phyloP scores from a whole-genome alignment of 2,888 invertebrate species.

The Aricia artaxerxes region DNA sequence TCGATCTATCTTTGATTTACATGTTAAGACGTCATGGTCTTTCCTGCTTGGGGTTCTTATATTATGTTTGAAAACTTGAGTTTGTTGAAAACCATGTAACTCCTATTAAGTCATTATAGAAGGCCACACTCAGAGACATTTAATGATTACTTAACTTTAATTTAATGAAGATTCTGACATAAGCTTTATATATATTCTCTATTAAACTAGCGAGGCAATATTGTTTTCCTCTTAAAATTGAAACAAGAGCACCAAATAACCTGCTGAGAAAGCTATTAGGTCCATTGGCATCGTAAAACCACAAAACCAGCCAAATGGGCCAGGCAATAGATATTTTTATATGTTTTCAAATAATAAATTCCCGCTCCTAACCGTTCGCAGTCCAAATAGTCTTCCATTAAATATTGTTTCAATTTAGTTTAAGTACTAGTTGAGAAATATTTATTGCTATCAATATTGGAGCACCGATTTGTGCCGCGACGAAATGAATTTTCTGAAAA shows the following conservation, averaged over 20 bases:
- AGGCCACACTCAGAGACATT: too few relatives aligned
- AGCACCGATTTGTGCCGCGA: neutral
- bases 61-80: too few relatives aligned
- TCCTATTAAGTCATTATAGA: too few relatives aligned
- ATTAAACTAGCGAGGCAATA: too few relatives aligned
- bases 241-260: neutral
- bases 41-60: too few relatives aligned
- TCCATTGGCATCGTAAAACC: conserved; percentile 21
- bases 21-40: too few relatives aligned
- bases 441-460: conserved; percentile 4
- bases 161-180: too few relatives aligned
- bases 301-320: conserved; percentile 24
- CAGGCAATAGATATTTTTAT: conserved; percentile 14
- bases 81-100: too few relatives aligned
- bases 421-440: conserved; percentile 1
- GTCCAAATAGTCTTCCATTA: conserved; percentile 17
- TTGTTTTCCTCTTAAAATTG: neutral
- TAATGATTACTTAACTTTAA: too few relatives aligned
- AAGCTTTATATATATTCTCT: too few relatives aligned
- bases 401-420: conserved; percentile 6
- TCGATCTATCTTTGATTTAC: neutral
- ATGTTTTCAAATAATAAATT: neutral
- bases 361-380: neutral
- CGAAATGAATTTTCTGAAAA: neutral
- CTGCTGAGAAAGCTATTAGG: conserved; percentile 3